Evolutionary conservation across 2,888 invertebrate genomes (phyloP).

Genomic region (Dynastes hyllus): DNA sequence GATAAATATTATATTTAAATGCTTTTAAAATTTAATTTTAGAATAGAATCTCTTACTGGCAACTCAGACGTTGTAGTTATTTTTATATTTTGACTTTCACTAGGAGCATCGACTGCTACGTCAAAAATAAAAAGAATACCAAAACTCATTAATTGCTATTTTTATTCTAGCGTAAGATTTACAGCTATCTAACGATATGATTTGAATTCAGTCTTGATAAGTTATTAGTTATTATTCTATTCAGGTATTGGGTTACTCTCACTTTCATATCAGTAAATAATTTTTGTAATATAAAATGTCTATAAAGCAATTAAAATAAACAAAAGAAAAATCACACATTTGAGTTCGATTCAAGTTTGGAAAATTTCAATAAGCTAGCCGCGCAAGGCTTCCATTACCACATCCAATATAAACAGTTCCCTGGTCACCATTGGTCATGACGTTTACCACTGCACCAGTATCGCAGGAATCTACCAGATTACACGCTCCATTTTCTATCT

Average conservation of each 20-base stretch:
- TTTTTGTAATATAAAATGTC: too few species aligned
- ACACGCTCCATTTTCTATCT: constrained; percentile 51
- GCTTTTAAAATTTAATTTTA: too few species aligned
- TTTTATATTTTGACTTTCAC: background rate
- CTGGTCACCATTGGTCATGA: constrained; percentile 60
- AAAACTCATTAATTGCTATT: constrained; percentile 1
- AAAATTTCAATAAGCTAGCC: background rate
- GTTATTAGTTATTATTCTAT: background rate
- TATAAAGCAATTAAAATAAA: too few species aligned
- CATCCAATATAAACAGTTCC: constrained; percentile 73
- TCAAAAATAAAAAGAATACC: background rate
- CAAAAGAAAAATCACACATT: background rate
- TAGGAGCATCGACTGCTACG: background rate
- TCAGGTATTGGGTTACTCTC: too few species aligned
- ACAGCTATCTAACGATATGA: too few species aligned
- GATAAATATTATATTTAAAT: background rate
- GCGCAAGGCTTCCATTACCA: constrained; percentile 73
- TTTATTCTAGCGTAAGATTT: background rate
- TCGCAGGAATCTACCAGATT: constrained; percentile 58
- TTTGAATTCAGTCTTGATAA: too few species aligned
- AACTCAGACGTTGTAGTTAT: background rate
- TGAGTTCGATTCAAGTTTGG: too few species aligned
- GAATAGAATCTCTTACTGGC: too few species aligned
- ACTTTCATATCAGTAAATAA: too few species aligned
- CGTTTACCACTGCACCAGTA: constrained; percentile 62